phyloP scores from a whole-genome alignment of 2,888 invertebrate genomes.

The Machimus rusticus region DNA sequence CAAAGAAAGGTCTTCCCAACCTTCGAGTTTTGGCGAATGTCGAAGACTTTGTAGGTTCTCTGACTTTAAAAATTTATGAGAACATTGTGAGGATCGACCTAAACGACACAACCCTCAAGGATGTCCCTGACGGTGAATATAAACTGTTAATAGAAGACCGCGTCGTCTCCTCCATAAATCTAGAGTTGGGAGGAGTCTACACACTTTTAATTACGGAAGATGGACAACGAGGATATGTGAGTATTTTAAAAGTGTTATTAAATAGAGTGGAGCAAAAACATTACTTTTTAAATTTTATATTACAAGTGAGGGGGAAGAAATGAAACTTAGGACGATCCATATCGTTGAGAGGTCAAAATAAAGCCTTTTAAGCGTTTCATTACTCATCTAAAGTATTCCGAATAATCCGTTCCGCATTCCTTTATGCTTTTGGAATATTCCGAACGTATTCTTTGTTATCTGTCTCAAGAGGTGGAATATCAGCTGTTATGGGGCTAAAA shows the following conservation, averaged over 20 bases:
- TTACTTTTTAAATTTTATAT: too few relatives aligned
- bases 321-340: too few relatives aligned
- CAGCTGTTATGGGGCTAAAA: too few relatives aligned
- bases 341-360: too few relatives aligned
- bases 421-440: too few relatives aligned
- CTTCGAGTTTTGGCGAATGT: constrained; percentile 59
- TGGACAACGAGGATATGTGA: constrained; percentile 59
- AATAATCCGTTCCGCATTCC: too few relatives aligned
- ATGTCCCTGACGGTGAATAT: constrained; percentile 57
- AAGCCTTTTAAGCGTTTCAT: too few relatives aligned
- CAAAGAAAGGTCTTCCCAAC: constrained; percentile 56
- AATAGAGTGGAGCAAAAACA: too few relatives aligned
- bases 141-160: constrained; percentile 61
- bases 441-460: too few relatives aligned
- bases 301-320: too few relatives aligned
- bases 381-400: too few relatives aligned
- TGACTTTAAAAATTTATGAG: constrained; percentile 39
- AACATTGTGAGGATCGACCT: background rate
- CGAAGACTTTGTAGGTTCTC: constrained; percentile 48
- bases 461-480: too few relatives aligned
- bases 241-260: constrained; percentile 46
- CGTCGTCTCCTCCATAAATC: constrained; percentile 57
- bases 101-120: constrained; percentile 40
- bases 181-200: constrained; percentile 73
- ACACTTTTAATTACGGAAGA: constrained; percentile 65